Evolutionary conservation across 2,113 vertebrate genomes (phyloP).

Genomic region (Lampris incognitus): DNA sequence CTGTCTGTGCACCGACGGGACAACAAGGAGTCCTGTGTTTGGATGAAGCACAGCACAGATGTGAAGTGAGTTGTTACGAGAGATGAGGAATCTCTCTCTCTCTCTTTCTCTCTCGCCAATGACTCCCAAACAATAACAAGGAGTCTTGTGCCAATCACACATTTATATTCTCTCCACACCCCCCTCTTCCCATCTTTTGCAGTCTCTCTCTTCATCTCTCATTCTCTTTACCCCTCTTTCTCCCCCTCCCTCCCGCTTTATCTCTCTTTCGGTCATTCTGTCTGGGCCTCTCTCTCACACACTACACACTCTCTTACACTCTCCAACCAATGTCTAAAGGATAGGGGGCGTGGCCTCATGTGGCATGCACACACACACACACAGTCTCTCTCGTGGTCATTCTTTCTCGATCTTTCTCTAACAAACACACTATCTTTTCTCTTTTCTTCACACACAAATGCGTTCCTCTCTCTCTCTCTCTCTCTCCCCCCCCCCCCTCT

Average conservation of each 20-base stretch:
- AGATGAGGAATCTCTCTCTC: constrained; percentile 20
- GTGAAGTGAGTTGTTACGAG: constrained; percentile 45
- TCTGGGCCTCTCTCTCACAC: no score
- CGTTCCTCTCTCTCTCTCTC: no score
- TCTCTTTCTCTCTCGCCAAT: not conserved
- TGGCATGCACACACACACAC: no score
- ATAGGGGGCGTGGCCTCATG: not conserved
- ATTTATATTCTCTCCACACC: not conserved
- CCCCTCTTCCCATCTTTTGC: not conserved
- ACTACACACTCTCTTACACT: no score
- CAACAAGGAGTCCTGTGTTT: constrained; percentile 65
- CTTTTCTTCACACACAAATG: no score
- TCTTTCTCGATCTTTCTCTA: no score
- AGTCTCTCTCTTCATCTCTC: constrained; percentile 8
- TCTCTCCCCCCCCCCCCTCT: not conserved
- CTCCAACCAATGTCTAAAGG: not conserved
- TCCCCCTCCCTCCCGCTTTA: not conserved
- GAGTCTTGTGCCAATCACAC: no score
- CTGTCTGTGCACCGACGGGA: constrained; percentile 21
- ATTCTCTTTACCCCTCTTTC: not conserved
- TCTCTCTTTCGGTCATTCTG: not conserved
- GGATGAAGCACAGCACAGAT: constrained; percentile 29
- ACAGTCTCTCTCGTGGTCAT: no score
- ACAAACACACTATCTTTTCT: no score
- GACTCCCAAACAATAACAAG: no score